These are phyloP conservation scores for Tetranychus piercei DNA, from an alignment of 2,888 invertebrate species.

Conservation along the genomic window DNA sequence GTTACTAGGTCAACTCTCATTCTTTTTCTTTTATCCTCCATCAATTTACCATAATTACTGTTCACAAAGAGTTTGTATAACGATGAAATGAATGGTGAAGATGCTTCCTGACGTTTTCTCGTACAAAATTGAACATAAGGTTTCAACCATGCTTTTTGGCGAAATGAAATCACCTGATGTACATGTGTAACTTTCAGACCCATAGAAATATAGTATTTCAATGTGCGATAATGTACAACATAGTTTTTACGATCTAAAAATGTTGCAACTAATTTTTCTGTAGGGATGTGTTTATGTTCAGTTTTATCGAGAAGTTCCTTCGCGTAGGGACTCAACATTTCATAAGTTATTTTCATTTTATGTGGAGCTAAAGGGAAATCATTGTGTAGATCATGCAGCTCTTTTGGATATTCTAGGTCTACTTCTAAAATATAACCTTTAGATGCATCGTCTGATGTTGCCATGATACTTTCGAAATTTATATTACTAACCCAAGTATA, in stretches of 20 bases:
- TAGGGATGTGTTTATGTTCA: background rate
- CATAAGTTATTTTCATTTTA: background rate
- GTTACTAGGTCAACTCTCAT: too few relatives aligned
- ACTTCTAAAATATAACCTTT: conserved; percentile 5
- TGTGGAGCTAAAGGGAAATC: conserved; percentile 6
- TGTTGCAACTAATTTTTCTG: conserved; percentile 19
- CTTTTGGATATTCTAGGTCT: background rate
- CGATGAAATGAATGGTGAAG: conserved; percentile 31
- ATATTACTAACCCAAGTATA: conserved; percentile 15
- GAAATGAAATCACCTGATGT: background rate
- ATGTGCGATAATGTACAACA: background rate
- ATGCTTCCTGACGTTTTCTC: conserved; percentile 26
- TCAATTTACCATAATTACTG: conserved; percentile 31
- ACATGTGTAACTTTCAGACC: background rate
- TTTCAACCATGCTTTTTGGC: conserved; percentile 25
- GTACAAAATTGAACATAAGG: conserved; percentile 25
- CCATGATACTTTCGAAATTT: background rate
- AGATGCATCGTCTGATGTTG: too few relatives aligned
- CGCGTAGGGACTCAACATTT: background rate
- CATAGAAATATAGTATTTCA: background rate
- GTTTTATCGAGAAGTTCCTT: background rate
- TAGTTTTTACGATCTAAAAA: conserved; percentile 21
- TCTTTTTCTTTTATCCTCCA: conserved; percentile 30
- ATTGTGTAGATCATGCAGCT: background rate
- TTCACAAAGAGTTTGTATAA: conserved; percentile 32